These are phyloP conservation scores for Scortum barcoo DNA, from an alignment of 2,113 vertebrate species.

Conservation along the genomic window DNA sequence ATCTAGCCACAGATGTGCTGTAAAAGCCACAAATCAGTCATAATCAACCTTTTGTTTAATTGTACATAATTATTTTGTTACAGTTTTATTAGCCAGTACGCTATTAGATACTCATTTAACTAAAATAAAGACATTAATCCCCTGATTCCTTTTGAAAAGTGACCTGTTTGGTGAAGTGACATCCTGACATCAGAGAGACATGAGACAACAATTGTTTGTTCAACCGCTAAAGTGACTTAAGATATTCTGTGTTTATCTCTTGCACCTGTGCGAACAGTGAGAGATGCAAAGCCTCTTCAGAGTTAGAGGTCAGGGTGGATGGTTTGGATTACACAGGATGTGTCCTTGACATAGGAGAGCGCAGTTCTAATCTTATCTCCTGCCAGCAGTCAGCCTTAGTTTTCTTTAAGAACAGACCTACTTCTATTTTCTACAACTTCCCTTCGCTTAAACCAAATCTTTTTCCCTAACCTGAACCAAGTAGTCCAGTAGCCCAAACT, in stretches of 20 bases:
- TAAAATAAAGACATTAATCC: neutral
- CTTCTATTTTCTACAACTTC: neutral
- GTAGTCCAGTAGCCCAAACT: no score
- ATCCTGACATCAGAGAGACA: neutral
- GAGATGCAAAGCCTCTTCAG: neutral
- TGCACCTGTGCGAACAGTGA: neutral
- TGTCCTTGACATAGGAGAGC: neutral
- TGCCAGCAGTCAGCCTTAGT: neutral
- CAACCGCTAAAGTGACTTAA: neutral
- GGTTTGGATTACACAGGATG: neutral
- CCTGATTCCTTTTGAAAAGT: neutral
- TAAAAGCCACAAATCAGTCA: neutral
- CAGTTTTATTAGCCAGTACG: neutral
- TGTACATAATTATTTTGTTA: neutral
- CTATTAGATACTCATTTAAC: neutral
- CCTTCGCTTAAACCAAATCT: neutral
- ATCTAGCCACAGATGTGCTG: neutral
- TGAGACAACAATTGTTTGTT: neutral
- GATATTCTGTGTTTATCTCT: neutral
- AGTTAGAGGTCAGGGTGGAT: neutral
- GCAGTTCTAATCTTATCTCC: neutral
- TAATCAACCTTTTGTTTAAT: neutral
- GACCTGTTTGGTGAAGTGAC: neutral
- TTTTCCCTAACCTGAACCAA: neutral
- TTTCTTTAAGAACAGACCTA: neutral